phyloP scores from a whole-genome alignment of 2,888 invertebrate species.

The Gryllus longicercus region DNA sequence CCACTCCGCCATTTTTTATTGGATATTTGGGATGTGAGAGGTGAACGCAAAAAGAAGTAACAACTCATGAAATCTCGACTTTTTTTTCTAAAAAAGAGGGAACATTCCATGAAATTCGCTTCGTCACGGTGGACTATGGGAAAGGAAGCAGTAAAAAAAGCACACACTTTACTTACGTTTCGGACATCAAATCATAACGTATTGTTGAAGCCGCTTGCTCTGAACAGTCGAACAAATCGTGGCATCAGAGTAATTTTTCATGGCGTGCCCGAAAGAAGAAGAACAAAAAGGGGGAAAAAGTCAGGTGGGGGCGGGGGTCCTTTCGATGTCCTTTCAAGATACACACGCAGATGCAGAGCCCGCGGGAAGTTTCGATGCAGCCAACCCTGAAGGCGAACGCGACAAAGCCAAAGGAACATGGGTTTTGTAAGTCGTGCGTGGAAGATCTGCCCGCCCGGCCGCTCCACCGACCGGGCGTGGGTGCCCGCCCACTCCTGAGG shows the following conservation, averaged over 20 bases:
- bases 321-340: too few relatives aligned
- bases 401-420: background rate
- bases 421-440: slow-evolving; percentile 1
- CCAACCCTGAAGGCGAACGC: background rate
- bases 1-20: background rate
- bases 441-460: background rate
- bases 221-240: background rate
- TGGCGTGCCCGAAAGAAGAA: background rate
- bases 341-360: background rate
- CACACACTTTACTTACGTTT: too few relatives aligned
- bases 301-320: too few relatives aligned
- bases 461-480: background rate
- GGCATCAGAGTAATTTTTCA: background rate
- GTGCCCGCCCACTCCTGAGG: background rate
- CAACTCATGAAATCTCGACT: background rate
- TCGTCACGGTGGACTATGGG: background rate
- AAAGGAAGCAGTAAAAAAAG: too few relatives aligned
- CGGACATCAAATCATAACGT: background rate
- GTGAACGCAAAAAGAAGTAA: background rate
- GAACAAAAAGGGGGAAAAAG: background rate
- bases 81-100: background rate
- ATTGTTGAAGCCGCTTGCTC: background rate
- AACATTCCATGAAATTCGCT: background rate
- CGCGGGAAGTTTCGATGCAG: background rate
- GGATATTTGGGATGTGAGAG: background rate